Evolutionary conservation across 2,888 invertebrate genomes (phyloP), one percentile per base, ranked within the genome.

Genomic region (Drosophila paracracens): DNA sequence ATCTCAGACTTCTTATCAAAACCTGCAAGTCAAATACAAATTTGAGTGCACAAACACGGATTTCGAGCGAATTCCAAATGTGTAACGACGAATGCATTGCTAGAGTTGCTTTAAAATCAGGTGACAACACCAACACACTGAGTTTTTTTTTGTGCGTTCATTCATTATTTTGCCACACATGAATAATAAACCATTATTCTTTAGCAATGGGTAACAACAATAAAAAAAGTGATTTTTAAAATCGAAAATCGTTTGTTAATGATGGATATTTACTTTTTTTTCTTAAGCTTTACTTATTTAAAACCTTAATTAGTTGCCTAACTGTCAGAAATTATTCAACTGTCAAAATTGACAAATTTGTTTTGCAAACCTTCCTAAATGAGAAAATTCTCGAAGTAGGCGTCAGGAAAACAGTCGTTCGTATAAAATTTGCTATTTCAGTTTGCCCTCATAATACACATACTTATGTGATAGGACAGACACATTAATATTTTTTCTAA

Each of bases 381-480:
- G n/a, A 35, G 4, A 6, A 29, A 29, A 36, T 36, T 36, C 4
- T 18, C n/a, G 35, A 11, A 75, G 75, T 60, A 75, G 75, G 70
- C 70, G 38, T 21, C 8, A 16, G 29, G 21, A 54, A 52, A 21
- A n/a, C 29, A 48, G 53, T 48, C 31, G 21, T 10, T 57, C 63
- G 58, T 56, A 11, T 51, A 50, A 57, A 62, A 59, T 76, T 57
- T 48, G 6, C 10, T 35, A 31, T 59, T 53, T 27, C 10, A 25
- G 35, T 63, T 58, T 64, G 40, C 48, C 59, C 60, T 76, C 63
- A 76, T 76, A 79, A 72, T 52, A 76, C 76, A 60, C 68, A 76
- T 61, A 69, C 69, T 79, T 72, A 72, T 76, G 81, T 80, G 80
- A 76, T 76, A 62, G 53, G 64, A 65, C 68, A 80, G 46, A 73